Conservation (phyloP, 2,888 invertebrate genomes). For the Troides helena region DNA sequence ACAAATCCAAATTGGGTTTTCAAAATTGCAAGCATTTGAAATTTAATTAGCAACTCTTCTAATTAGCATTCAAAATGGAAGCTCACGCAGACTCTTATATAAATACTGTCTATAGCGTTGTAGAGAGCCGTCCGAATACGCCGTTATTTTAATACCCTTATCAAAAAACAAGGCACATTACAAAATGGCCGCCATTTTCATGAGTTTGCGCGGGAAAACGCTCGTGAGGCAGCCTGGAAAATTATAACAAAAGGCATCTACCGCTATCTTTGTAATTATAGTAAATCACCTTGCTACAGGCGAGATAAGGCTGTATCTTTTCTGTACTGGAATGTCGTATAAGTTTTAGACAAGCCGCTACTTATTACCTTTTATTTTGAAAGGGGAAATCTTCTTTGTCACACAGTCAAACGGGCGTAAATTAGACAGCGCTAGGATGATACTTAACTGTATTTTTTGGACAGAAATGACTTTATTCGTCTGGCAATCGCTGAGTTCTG, state of each 20-base stretch:
- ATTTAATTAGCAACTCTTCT: constrained; percentile 69
- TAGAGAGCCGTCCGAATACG: constrained; percentile 68
- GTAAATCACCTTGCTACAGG: constrained; percentile 79
- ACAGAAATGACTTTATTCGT: constrained; percentile 24
- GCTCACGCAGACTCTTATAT: constrained; percentile 68
- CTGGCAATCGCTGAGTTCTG: constrained; percentile 44
- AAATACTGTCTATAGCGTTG: constrained; percentile 57
- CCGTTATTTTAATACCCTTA: constrained; percentile 79
- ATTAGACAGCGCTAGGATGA: constrained; percentile 41
- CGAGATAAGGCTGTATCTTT: constrained; percentile 72
- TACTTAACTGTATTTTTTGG: constrained; percentile 47
- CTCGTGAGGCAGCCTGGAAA: constrained; percentile 76
- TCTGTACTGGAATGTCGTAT: constrained; percentile 61
- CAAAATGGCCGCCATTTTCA: constrained; percentile 78
- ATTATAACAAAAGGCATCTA: constrained; percentile 80
- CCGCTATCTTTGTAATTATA: constrained; percentile 82
- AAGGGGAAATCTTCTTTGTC: constrained; percentile 43
- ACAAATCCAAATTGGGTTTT: neutral
- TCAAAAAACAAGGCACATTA: constrained; percentile 80
- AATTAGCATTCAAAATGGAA: constrained; percentile 73
- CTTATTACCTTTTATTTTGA: constrained; percentile 57
- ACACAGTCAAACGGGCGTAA: constrained; percentile 49
- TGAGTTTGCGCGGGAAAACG: constrained; percentile 76
- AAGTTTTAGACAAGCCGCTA: constrained; percentile 46
- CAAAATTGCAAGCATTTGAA: constrained; percentile 39